These are phyloP conservation scores for Heliornis fulica DNA, from an alignment of 2,113 vertebrate genomes.

Conservation along the genomic window DNA sequence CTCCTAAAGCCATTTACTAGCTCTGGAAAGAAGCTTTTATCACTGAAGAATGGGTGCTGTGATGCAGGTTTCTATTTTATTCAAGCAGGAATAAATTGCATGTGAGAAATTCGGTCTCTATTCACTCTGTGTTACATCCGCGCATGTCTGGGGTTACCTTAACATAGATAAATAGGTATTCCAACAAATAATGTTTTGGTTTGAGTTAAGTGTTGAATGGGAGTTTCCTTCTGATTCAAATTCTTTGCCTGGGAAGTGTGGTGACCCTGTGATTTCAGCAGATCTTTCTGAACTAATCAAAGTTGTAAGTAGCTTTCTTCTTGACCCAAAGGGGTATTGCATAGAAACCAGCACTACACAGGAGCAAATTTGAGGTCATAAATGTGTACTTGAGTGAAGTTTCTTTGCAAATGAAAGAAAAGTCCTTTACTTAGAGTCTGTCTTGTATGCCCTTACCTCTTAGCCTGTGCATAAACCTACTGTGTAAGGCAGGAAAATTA, in stretches of 20 bases:
- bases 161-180: neutral
- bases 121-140: neutral
- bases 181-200: neutral
- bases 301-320: neutral
- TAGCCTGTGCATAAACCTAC: neutral
- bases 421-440: neutral
- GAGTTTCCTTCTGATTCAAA: neutral
- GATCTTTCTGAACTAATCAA: neutral
- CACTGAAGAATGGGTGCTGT: neutral
- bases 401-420: neutral
- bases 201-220: neutral
- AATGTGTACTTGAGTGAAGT: neutral
- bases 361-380: neutral
- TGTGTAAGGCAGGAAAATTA: neutral
- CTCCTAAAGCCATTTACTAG: neutral
- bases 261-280: neutral
- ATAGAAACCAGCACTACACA: neutral
- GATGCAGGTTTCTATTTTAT: neutral
- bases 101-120: neutral
- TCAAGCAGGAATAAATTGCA: neutral
- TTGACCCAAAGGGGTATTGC: neutral
- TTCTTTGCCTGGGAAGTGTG: neutral
- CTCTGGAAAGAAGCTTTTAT: neutral
- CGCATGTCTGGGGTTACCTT: neutral
- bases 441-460: neutral